Evolutionary conservation across 2,888 invertebrate genomes (phyloP).

Genomic region (Mimas tiliae): DNA sequence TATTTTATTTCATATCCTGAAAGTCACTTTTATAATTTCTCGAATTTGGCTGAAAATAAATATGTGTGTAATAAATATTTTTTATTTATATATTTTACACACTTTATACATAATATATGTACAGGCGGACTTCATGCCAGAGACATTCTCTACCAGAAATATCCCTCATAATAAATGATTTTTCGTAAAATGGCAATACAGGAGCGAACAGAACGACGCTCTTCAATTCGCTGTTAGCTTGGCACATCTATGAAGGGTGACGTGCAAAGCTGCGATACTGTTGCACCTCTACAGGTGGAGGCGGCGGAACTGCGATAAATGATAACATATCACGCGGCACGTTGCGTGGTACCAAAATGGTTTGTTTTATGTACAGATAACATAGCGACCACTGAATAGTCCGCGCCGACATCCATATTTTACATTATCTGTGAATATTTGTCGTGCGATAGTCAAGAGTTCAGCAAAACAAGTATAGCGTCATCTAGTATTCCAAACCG

Average conservation of each 20-base stretch:
- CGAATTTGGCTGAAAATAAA: too few relatives aligned
- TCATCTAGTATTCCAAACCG: neutral
- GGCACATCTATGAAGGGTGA: constrained; percentile 52
- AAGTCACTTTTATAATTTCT: too few relatives aligned
- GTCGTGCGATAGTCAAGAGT: neutral
- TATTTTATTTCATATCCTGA: too few relatives aligned
- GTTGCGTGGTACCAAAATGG: constrained; percentile 44
- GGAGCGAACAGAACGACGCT: too few relatives aligned
- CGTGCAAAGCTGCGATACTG: constrained; percentile 43
- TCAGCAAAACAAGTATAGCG: constrained; percentile 2
- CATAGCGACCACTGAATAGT: constrained; percentile 31
- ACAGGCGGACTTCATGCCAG: too few relatives aligned
- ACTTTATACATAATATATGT: too few relatives aligned
- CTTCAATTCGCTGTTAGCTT: too few relatives aligned
- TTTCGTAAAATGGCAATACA: too few relatives aligned
- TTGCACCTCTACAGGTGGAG: constrained; percentile 45
- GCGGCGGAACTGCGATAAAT: constrained; percentile 50
- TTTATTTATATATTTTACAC: too few relatives aligned
- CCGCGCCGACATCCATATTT: constrained; percentile 9
- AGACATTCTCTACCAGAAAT: too few relatives aligned
- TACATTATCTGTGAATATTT: constrained; percentile 10
- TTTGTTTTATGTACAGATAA: constrained; percentile 43
- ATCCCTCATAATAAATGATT: too few relatives aligned
- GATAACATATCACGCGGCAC: constrained; percentile 54
- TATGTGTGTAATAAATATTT: too few relatives aligned